These are phyloP conservation scores for Drosophila nebulosa DNA, from an alignment of 1,140 invertebrate genomes.

Conservation along the genomic window DNA sequence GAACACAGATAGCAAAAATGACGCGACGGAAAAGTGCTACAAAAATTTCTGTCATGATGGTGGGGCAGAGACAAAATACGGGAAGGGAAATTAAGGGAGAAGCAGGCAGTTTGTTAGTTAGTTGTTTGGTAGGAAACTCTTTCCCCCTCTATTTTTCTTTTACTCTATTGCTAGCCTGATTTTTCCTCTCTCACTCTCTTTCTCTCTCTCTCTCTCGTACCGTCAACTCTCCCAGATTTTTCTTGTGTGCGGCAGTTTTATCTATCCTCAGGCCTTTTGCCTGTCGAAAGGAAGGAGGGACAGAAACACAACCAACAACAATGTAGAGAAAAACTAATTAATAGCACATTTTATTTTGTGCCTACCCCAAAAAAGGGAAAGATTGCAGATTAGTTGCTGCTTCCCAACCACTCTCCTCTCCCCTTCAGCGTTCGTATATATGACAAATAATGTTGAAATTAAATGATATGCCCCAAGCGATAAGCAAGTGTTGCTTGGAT, in stretches of 20 bases:
- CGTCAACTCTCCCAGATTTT: not conserved
- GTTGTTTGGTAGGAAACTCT: constrained; percentile 2
- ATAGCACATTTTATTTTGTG: constrained; percentile 74
- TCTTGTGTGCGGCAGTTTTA: constrained; percentile 45
- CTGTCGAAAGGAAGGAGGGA: constrained; percentile 6
- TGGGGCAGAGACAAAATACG: not conserved
- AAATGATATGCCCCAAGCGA: constrained; percentile 69
- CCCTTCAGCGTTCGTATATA: constrained; percentile 18
- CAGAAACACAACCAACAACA: not conserved
- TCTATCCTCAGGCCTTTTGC: constrained; percentile 54
- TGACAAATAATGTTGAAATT: constrained; percentile 78
- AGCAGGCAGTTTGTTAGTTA: not conserved
- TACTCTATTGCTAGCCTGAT: not conserved
- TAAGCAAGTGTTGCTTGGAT: constrained; percentile 44
- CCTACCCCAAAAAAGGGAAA: constrained; percentile 42
- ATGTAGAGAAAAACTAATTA: constrained; percentile 72
- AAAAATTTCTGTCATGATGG: constrained; percentile 43
- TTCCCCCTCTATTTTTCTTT: not conserved
- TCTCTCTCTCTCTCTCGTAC: not conserved
- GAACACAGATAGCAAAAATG: constrained; percentile 66
- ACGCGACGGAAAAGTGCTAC: constrained; percentile 49
- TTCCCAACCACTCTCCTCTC: not conserved
- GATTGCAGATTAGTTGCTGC: constrained; percentile 37
- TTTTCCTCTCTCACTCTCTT: too few species aligned
- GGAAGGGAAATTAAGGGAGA: not conserved